phyloP scores from a whole-genome alignment of 92 coral and sea anemone genomes.

The Parazoanthus swiftii region DNA sequence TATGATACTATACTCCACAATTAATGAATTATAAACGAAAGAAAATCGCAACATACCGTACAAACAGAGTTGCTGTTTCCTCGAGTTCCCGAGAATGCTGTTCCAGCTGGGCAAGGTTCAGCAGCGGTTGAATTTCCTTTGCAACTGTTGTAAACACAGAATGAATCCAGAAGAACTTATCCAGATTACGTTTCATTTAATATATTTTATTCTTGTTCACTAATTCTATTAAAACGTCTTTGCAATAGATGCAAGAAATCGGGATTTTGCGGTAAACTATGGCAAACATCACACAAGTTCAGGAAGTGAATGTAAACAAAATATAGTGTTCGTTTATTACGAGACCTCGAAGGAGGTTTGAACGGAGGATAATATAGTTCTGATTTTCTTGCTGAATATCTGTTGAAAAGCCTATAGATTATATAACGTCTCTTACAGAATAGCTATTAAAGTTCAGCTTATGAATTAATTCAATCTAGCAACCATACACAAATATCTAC shows the following conservation, averaged over 20 bases:
- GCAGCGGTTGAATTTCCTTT: conserved; percentile 81
- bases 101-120: conserved; percentile 72
- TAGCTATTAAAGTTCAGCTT: neutral
- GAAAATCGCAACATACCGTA: conserved; percentile 59
- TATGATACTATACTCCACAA: neutral
- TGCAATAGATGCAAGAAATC: neutral
- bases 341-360: neutral
- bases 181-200: too few species aligned
- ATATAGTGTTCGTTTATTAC: neutral
- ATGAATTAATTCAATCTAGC: neutral
- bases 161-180: neutral
- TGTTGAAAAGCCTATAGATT: neutral
- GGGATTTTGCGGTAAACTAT: conserved; percentile 14
- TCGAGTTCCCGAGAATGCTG: conserved; percentile 70
- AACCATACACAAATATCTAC: conserved; percentile 45
- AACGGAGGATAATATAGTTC: neutral
- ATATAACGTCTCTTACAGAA: neutral
- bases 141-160: conserved; percentile 57
- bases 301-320: conserved; percentile 33
- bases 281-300: neutral
- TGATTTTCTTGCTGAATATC: neutral
- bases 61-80: conserved; percentile 63
- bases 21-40: neutral
- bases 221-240: neutral
- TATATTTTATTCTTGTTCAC: neutral